A percentile compares a stretch with the other conserved stretches of the same genome.
Conservation (phyloP, 2,113 vertebrate species). For the Chloebia gouldiae region DNA sequence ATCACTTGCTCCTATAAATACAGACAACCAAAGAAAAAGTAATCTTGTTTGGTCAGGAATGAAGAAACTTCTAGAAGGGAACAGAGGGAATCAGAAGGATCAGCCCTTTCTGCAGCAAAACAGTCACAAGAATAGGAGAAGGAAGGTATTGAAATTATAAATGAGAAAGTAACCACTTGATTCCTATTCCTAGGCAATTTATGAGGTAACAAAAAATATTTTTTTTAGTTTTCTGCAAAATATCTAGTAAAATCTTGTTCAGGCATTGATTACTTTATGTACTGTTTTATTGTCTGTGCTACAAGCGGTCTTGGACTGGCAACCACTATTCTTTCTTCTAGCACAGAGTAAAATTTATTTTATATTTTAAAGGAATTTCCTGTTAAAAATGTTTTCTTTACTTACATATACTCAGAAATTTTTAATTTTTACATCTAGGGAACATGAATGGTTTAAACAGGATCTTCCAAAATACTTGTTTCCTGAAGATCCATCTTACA, state of each 20-base stretch:
- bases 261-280: neutral
- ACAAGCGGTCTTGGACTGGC: neutral
- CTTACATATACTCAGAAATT: neutral
- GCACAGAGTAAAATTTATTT: neutral
- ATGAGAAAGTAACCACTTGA: neutral
- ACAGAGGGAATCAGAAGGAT: neutral
- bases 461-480: slow-evolving; percentile 97
- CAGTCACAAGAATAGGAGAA: neutral
- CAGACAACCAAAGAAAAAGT: neutral
- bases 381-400: neutral
- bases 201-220: neutral
- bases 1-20: neutral
- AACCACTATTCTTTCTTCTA: neutral
- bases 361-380: neutral
- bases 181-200: neutral
- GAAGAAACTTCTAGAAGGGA: neutral
- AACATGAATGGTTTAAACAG: slow-evolving; percentile 97
- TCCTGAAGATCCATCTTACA: slow-evolving; percentile 94
- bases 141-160: neutral
- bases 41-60: neutral
- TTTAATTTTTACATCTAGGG: slow-evolving; percentile 72
- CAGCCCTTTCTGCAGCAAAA: neutral
- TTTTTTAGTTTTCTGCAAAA: neutral
- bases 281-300: neutral
- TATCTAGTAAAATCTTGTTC: neutral